Conservation (phyloP, 2,888 invertebrate genomes). For the Eumacrocentrus americanus region DNA sequence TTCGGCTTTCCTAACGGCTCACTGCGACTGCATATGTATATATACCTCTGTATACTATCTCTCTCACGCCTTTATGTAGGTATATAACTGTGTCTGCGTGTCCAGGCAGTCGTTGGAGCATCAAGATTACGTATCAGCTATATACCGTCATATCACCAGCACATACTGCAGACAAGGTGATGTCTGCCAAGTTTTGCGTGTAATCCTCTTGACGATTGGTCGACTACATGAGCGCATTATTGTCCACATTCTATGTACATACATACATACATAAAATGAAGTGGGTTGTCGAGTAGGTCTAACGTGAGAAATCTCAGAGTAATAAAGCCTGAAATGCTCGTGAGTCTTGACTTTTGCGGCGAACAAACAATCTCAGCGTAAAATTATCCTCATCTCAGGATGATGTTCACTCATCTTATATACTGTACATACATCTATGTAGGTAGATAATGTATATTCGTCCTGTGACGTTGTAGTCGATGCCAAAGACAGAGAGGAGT, state of each 20-base stretch:
- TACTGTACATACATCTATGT: slow-evolving; percentile 15
- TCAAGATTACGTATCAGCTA: slow-evolving; percentile 3
- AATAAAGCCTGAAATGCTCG: background rate
- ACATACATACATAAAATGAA: no score
- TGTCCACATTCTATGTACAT: no score
- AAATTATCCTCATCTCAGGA: slow-evolving; percentile 31
- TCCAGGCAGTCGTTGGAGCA: background rate
- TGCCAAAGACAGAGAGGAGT: slow-evolving; percentile 1
- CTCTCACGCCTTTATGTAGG: background rate
- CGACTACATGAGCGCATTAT: no score
- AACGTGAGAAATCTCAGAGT: background rate
- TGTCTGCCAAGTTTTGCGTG: slow-evolving; percentile 14
- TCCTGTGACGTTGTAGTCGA: slow-evolving; percentile 10
- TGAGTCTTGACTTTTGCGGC: background rate
- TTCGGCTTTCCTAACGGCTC: slow-evolving; percentile 17
- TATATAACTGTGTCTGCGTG: background rate
- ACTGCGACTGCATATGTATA: background rate
- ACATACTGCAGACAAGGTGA: background rate
- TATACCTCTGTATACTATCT: background rate
- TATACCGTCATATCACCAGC: background rate
- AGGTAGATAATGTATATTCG: background rate
- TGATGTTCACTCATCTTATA: slow-evolving; percentile 23
- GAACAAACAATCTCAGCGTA: slow-evolving; percentile 1
- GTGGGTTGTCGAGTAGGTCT: no score
- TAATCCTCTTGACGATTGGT: slow-evolving; percentile 2